These are phyloP conservation scores for Hydractinia echinata DNA, from an alignment of 30 jellyfish, hydroid and myxozoan species.

Conservation along the genomic window DNA sequence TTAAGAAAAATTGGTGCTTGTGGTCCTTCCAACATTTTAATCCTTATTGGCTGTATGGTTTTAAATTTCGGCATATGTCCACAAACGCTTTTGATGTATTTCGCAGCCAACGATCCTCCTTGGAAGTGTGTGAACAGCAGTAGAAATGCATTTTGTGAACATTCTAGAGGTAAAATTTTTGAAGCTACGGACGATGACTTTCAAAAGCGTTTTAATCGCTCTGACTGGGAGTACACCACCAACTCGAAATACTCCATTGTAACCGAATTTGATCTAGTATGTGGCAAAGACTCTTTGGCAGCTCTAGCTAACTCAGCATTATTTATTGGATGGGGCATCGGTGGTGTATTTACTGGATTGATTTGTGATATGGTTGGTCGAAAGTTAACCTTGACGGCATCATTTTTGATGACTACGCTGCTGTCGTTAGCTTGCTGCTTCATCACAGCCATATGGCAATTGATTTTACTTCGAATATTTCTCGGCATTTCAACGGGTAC, in stretches of 20 bases:
- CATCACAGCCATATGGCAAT: constrained; percentile 20
- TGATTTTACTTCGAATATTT: background rate
- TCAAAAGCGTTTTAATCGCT: constrained; percentile 6
- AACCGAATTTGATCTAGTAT: constrained; percentile 27
- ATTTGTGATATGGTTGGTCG: constrained; percentile 6
- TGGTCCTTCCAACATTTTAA: background rate
- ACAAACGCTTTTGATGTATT: background rate
- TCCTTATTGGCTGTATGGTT: background rate
- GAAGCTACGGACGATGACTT: background rate
- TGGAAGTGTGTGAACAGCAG: background rate
- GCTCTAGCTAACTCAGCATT: constrained; percentile 7
- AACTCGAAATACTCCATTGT: background rate
- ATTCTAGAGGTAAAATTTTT: background rate
- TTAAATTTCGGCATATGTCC: background rate
- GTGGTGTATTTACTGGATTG: constrained; percentile 1
- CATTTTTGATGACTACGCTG: background rate
- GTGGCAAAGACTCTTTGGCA: background rate
- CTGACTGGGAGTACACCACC: constrained; percentile 1
- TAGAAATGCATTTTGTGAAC: background rate
- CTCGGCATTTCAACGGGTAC: background rate
- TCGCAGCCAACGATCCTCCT: background rate
- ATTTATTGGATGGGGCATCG: constrained; percentile 22
- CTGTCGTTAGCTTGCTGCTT: background rate
- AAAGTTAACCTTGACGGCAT: background rate
- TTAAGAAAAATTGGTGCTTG: background rate